phyloP scores from a whole-genome alignment of 2,888 invertebrate species.

The Caenorhabditis sp. region DNA sequence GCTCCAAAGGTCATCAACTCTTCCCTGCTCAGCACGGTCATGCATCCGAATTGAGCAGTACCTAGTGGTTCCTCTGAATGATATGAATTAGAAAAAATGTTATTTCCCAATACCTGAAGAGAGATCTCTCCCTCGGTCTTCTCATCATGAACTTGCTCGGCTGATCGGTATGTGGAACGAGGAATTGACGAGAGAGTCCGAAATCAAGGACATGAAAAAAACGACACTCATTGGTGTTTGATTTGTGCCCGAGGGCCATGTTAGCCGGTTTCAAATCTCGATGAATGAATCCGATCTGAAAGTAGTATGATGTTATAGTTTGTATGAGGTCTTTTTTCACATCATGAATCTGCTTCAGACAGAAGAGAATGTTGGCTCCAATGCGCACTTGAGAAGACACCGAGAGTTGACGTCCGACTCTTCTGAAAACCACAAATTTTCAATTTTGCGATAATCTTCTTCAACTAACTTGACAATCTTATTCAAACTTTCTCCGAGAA shows the following conservation, averaged over 20 bases:
- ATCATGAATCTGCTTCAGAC: conserved; percentile 80
- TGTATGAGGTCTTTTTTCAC: conserved; percentile 38
- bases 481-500: conserved; percentile 75
- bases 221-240: conserved; percentile 58
- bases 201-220: conserved; percentile 78
- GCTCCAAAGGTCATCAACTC: conserved; percentile 79
- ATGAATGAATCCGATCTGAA: conserved; percentile 74
- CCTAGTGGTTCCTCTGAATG: conserved; percentile 70
- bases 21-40: conserved; percentile 76
- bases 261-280: conserved; percentile 76
- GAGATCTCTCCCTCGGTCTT: conserved; percentile 65
- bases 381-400: conserved; percentile 75
- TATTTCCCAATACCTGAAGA: conserved; percentile 59
- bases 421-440: conserved; percentile 20
- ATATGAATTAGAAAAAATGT: not conserved
- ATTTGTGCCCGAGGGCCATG: conserved; percentile 59
- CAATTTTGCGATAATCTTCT: no score
- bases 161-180: conserved; percentile 54
- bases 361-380: conserved; percentile 75
- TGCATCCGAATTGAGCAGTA: conserved; percentile 76
- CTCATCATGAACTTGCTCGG: conserved; percentile 63
- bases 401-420: conserved; percentile 51
- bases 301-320: not conserved
- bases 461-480: conserved; percentile 39
- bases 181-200: conserved; percentile 75